Conservation (phyloP, 2,113 vertebrate genomes). For the Boulengeromyrus knoepffleri region DNA sequence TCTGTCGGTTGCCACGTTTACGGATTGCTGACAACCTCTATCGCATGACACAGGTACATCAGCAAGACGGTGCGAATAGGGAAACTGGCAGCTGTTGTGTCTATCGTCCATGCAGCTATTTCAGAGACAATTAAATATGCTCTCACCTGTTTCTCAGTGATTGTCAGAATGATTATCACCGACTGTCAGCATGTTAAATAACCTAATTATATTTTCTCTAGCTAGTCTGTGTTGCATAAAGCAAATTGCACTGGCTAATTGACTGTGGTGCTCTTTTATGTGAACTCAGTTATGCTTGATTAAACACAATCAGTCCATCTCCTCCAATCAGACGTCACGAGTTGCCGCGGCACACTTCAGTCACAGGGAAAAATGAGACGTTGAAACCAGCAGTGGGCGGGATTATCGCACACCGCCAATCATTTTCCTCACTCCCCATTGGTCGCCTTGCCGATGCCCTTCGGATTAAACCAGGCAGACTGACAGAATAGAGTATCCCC, state of each 20-base stretch:
- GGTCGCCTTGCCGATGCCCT: background rate
- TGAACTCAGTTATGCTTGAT: slow-evolving; percentile 3
- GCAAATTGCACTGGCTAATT: slow-evolving; percentile 3
- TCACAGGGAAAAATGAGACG: background rate
- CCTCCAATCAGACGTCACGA: background rate
- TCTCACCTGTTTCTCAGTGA: background rate
- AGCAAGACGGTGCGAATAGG: background rate
- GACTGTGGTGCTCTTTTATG: background rate
- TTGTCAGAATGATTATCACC: background rate
- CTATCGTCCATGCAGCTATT: background rate
- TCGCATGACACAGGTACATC: background rate
- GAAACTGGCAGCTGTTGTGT: background rate
- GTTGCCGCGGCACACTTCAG: background rate
- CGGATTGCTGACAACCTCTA: background rate
- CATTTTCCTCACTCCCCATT: background rate
- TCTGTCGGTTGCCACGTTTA: background rate
- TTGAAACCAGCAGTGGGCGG: background rate
- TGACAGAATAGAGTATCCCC: background rate
- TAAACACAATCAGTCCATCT: slow-evolving; percentile 6
- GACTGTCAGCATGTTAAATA: slow-evolving; percentile 2
- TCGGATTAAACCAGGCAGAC: background rate
- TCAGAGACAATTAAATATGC: background rate
- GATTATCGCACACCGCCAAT: background rate
- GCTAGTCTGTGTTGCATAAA: background rate
- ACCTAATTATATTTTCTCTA: slow-evolving; percentile 6